phyloP scores from a whole-genome alignment of 2,888 invertebrate species.

The Clunio marinus region DNA sequence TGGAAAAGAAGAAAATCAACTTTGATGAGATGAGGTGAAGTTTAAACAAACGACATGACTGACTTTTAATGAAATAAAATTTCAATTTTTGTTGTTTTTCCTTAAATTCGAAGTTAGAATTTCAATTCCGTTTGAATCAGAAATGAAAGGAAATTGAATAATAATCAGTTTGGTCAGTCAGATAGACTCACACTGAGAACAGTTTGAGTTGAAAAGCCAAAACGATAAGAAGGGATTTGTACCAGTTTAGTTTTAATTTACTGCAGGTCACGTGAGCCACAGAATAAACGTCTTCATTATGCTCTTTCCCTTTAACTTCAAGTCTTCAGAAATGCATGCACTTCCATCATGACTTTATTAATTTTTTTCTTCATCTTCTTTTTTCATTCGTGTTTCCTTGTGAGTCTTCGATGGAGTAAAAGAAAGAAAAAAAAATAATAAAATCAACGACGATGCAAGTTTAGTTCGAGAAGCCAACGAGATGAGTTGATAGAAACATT shows the following conservation, averaged over 20 bases:
- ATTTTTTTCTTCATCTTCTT: conserved; percentile 14
- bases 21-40: not conserved
- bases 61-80: not conserved
- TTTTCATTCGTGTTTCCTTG: not conserved
- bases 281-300: conserved; percentile 34
- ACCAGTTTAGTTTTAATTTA: conserved; percentile 29
- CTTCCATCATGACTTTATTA: conserved; percentile 32
- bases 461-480: not conserved
- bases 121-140: too few relatives aligned
- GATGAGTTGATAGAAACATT: conserved; percentile 24
- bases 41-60: not conserved
- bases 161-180: conserved; percentile 22
- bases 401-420: not conserved
- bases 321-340: conserved; percentile 24
- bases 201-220: not conserved
- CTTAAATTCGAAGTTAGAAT: too few relatives aligned
- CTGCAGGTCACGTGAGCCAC: conserved; percentile 35
- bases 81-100: too few relatives aligned
- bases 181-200: not conserved
- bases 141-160: conserved; percentile 21
- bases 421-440: not conserved
- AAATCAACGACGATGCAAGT: not conserved
- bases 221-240: conserved; percentile 21
- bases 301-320: not conserved
- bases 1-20: conserved; percentile 2